Conservation (phyloP, 2,888 invertebrate species). For the Eubasilissa splendida region DNA sequence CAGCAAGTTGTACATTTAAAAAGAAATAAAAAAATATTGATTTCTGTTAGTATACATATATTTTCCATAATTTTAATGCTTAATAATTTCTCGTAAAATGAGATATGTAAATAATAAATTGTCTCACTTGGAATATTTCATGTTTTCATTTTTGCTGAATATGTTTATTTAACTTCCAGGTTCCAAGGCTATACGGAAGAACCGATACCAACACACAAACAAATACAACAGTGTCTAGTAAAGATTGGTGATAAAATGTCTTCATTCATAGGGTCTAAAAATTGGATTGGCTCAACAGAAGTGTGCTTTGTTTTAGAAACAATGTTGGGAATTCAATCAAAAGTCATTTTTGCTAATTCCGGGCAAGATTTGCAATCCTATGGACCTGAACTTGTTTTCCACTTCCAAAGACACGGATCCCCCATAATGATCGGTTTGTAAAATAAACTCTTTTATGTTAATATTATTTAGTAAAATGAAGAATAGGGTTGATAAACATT, state of each 20-base stretch:
- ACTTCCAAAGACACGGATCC: constrained; percentile 94
- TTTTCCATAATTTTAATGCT: too few relatives aligned
- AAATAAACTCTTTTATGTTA: constrained; percentile 51
- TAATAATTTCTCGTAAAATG: too few relatives aligned
- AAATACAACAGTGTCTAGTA: constrained; percentile 95
- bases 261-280: constrained; percentile 89
- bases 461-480: background rate
- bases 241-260: constrained; percentile 94
- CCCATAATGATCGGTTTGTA: constrained; percentile 96
- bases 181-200: constrained; percentile 87
- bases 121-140: background rate
- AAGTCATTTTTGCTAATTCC: constrained; percentile 88
- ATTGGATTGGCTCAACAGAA: constrained; percentile 99
- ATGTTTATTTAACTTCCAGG: constrained; percentile 63
- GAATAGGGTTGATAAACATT: too few relatives aligned
- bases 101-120: too few relatives aligned
- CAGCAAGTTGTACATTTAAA: too few relatives aligned
- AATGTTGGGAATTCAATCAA: constrained; percentile 82
- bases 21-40: too few relatives aligned
- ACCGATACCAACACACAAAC: constrained; percentile 84
- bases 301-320: constrained; percentile 93
- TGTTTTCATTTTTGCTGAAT: background rate
- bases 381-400: constrained; percentile 87
- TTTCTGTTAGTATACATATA: too few relatives aligned
- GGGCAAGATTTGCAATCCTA: constrained; percentile 87